Conservation (phyloP, 2,888 invertebrate species). For the Amaurobius ferox region DNA sequence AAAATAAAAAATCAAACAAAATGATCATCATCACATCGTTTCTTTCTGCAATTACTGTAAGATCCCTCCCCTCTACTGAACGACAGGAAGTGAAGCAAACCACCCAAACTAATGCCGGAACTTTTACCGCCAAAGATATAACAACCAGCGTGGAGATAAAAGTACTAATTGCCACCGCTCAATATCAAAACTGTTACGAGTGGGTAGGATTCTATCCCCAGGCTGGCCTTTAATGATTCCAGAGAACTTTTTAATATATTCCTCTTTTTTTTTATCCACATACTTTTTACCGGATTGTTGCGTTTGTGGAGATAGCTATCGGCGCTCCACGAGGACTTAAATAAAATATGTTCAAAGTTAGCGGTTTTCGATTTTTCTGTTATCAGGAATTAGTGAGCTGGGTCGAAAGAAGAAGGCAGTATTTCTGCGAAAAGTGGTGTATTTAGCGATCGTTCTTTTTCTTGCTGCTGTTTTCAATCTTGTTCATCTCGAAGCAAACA, state of each 20-base stretch:
- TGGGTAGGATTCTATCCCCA: neutral
- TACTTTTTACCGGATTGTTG: neutral
- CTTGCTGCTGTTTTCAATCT: too few species aligned
- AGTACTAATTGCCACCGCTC: neutral
- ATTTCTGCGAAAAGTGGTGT: too few species aligned
- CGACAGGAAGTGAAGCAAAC: conserved; percentile 5
- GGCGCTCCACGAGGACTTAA: neutral
- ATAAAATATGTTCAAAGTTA: neutral
- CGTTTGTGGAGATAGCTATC: neutral
- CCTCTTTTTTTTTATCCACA: neutral
- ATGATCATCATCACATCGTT: too few species aligned
- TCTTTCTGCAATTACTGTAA: too few species aligned
- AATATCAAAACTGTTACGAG: neutral
- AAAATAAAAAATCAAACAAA: too few species aligned
- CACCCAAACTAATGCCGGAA: neutral
- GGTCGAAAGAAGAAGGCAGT: too few species aligned
- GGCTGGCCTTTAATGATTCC: neutral
- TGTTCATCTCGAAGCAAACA: too few species aligned
- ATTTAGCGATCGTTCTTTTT: too few species aligned
- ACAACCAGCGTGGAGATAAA: neutral
- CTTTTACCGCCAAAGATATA: neutral
- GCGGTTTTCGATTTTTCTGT: neutral
- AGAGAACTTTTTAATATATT: neutral
- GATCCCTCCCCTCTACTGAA: too few species aligned
- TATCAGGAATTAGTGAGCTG: too few species aligned